A percentile compares a stretch with the other conserved stretches of the same genome.
Evolutionary conservation across 2,888 invertebrate species (phyloP).

Genomic region (Idaea biselata): DNA sequence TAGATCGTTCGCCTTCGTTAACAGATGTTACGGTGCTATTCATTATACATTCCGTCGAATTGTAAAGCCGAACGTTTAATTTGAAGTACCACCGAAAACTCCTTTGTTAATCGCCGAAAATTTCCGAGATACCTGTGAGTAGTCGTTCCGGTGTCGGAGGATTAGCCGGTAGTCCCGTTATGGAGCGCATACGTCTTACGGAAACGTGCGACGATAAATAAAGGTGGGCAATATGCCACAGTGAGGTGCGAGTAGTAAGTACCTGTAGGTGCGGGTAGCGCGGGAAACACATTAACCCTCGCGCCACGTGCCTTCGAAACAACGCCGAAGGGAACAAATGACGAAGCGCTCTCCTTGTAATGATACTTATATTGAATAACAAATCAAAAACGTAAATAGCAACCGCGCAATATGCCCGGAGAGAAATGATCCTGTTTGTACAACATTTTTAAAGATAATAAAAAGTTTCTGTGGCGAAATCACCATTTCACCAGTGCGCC

Average conservation of each 20-base stretch:
- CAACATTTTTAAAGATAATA: constrained; percentile 49
- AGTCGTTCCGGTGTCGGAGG: constrained; percentile 52
- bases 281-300: constrained; percentile 44
- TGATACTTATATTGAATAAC: constrained; percentile 43
- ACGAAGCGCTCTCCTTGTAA: constrained; percentile 39
- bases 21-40: constrained; percentile 81
- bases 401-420: constrained; percentile 39
- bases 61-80: constrained; percentile 80
- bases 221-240: constrained; percentile 53
- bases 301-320: constrained; percentile 35
- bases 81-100: constrained; percentile 74
- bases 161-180: constrained; percentile 63
- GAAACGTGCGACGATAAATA: constrained; percentile 61
- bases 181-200: constrained; percentile 56
- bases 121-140: constrained; percentile 57
- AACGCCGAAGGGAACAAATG: constrained; percentile 39
- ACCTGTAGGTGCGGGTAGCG: constrained; percentile 28
- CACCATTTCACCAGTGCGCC: constrained; percentile 52
- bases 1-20: constrained; percentile 81
- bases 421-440: constrained; percentile 39
- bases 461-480: constrained; percentile 56
- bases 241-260: constrained; percentile 26
- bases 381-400: constrained; percentile 40
- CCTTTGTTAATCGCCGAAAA: constrained; percentile 67
- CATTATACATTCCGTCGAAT: constrained; percentile 81